Evolutionary conservation across 2,797 vertebrate genomes (phyloP), one percentile per base, ranked within the genome.

Genomic region (Pantherophis vulpinus): DNA sequence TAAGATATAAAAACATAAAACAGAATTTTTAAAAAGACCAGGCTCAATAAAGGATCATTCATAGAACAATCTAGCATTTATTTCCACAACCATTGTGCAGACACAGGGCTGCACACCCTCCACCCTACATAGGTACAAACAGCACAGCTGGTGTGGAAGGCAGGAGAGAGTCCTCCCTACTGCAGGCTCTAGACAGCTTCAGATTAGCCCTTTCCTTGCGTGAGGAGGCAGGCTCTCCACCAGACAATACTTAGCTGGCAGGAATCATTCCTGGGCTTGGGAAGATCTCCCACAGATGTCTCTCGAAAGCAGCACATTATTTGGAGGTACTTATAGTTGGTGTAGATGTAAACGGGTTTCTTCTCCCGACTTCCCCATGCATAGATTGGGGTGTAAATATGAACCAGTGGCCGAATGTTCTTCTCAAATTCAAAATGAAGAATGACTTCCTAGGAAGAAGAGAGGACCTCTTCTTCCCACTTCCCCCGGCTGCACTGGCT

Each of bases 241-340:
- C 95, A 95, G 94, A 86, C 91, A 93, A 95, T 95, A 94, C 94
- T 88, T 32, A 59, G 79, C 83, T 51, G 18, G 54, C 1, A 1
- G 86, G 95, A 97, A 93, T 96, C 96, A 95, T 87, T 91, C 0
- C 4, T 14, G 89, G 93, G 70, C 5, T 1, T 87, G 95, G 94
- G 96, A 96, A 93, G 20, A 14, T 70, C 94, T 94, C 89, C 11
- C 66, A 90, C 86, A 91, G 94, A 59, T 90, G 47, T 37, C 16
- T 94, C 96, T 96, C 91, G 95, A 96, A 92, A 95, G 94, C 87
- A 32, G 1, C 66, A 1, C 7, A 51, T 55, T 56, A 60, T 54
- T 61, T 0, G 0, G 4, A 20, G n/a, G 16, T 42, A 47, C 13
- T n/a, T 54, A 18, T 7, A 23, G 55, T 2, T 88, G 55, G 32